Conservation (phyloP, 2,888 invertebrate species). For the Pyrgus malvae region DNA sequence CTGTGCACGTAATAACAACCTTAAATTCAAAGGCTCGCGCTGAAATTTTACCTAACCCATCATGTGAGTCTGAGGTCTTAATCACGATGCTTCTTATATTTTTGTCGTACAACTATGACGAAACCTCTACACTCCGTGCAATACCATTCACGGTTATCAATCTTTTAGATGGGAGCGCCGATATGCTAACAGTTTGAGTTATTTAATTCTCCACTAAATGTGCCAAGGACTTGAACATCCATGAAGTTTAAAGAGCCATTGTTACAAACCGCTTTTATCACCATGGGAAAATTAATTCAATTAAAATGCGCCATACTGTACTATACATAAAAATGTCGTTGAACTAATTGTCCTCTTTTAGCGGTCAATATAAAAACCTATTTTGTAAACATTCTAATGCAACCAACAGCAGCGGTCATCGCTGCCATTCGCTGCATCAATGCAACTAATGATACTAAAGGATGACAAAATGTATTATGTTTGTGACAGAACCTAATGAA, state of each 20-base stretch:
- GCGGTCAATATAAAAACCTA: background rate
- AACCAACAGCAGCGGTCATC: background rate
- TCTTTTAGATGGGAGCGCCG: slow-evolving; percentile 47
- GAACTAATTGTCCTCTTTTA: slow-evolving; percentile 23
- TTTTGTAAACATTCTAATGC: background rate
- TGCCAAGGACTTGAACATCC: slow-evolving; percentile 58
- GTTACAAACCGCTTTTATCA: slow-evolving; percentile 42
- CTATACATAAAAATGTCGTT: slow-evolving; percentile 25
- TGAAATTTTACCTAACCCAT: no score
- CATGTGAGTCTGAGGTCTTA: no score
- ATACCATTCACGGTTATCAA: slow-evolving; percentile 24
- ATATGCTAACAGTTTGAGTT: slow-evolving; percentile 43
- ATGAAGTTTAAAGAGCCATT: slow-evolving; percentile 39
- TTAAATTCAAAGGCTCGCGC: no score
- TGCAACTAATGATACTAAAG: background rate
- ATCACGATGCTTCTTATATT: no score
- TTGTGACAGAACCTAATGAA: background rate
- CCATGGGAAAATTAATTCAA: slow-evolving; percentile 69
- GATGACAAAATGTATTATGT: background rate
- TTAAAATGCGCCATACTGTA: slow-evolving; percentile 42
- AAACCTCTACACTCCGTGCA: background rate
- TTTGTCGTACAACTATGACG: background rate
- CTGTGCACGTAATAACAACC: no score
- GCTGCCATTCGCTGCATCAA: background rate
- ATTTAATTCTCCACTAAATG: slow-evolving; percentile 49